Conservation (phyloP, 2,797 vertebrate genomes). For the Benthosema pterotum region DNA sequence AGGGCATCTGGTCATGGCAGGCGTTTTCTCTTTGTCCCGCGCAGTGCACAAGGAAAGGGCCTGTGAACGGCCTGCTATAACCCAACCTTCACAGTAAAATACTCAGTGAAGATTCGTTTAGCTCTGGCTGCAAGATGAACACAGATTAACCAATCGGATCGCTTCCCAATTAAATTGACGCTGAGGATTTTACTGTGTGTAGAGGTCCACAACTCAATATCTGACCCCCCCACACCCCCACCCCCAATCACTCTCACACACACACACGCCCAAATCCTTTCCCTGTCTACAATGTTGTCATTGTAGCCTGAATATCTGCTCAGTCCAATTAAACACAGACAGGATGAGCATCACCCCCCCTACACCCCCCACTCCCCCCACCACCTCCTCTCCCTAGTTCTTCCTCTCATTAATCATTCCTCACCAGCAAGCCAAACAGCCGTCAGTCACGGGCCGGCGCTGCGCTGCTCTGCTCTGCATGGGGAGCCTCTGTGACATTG, state of each 20-base stretch:
- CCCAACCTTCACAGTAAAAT: slow-evolving; percentile 24
- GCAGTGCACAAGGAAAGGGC: slow-evolving; percentile 48
- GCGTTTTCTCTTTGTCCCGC: slow-evolving; percentile 56
- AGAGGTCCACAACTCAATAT: slow-evolving; percentile 55
- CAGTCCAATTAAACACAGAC: slow-evolving; percentile 69
- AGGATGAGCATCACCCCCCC: slow-evolving; percentile 70
- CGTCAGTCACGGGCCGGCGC: slow-evolving; percentile 47
- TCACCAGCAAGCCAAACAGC: slow-evolving; percentile 51
- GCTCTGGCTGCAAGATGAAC: too few species aligned
- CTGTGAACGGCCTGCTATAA: slow-evolving; percentile 44
- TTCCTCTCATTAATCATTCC: slow-evolving; percentile 68
- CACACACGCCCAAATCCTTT: neutral
- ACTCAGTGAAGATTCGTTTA: too few species aligned
- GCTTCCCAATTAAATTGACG: too few species aligned
- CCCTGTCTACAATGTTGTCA: slow-evolving; percentile 65
- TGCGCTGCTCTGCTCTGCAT: too few species aligned
- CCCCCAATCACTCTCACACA: slow-evolving; percentile 15
- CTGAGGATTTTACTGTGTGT: too few species aligned
- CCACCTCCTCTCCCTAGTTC: slow-evolving; percentile 43
- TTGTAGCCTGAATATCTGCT: slow-evolving; percentile 65
- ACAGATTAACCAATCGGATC: too few species aligned
- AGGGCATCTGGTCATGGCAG: slow-evolving; percentile 59
- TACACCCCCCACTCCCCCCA: slow-evolving; percentile 20
- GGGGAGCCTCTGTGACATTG: slow-evolving; percentile 16
- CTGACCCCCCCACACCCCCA: slow-evolving; percentile 31